Evolutionary conservation across 2,888 invertebrate genomes (phyloP), one percentile per base, ranked within the genome.

Genomic region (Pherbina coryleti): DNA sequence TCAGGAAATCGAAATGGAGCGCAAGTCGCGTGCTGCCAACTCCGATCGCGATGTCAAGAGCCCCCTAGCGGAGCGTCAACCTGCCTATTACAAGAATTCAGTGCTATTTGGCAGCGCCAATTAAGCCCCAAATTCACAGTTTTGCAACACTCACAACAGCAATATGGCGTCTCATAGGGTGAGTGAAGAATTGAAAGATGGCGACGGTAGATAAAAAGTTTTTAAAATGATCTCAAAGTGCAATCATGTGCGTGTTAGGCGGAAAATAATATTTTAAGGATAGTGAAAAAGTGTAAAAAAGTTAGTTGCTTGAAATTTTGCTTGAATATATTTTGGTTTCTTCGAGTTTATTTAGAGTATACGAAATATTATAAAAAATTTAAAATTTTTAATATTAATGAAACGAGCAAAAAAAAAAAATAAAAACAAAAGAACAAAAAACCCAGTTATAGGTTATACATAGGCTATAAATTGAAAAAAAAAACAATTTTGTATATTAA

Each of bases 91-190:
- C 91, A 96, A 96, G 91, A 96, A 96, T 91, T 96, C 96, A 51
- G 96, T 96, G 83, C 92, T 96, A 82, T 96, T 96, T 90, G 96
- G 96, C 85, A 96, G 96, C 89, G 96, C 96, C 87, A 96, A 96
- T 91, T 93, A 92, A 92, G 62, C 75, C 75, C 11, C n/a, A 74
- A n/a, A 5, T 34, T 7, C 19, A 7, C 1, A 62, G 31, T 34
- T 44, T 44, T 44, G 1, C 14, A 11, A 31, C 60, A 5, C 8
- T 9, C 4, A 31, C 49, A 51, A 22, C 5, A 17, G 7, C 55
- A 53, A 19, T 17, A 57, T 60, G 64, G 17, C 53, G 53, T 3
- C 53, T 25, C 17, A 7, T 64, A 49, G 51, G 73, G 73, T 49
- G 49, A 73, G 71, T 55, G 34, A 3, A 55, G 9, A 19, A 55